Evolutionary conservation across 2,113 vertebrate genomes (phyloP), one percentile per base, ranked within the genome.

Genomic region (Bujurquina vittata): DNA sequence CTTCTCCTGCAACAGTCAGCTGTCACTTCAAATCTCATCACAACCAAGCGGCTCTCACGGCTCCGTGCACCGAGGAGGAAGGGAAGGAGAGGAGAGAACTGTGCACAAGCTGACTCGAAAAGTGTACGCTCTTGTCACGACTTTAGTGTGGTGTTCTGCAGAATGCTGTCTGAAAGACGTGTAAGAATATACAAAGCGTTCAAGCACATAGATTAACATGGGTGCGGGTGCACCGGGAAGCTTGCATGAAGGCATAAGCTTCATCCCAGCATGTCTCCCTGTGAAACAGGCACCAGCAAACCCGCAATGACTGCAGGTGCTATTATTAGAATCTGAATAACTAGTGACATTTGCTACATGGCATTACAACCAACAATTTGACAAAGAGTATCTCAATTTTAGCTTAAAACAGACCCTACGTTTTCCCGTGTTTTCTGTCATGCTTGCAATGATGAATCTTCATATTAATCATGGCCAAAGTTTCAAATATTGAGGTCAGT

Each of bases 11-110:
- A 87, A 92, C 81, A 85, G 81, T 79, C 83, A 83, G 75, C 88
- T 76, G 80, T 93, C 93, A 88, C 84, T 88, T 93, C 81, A 67
- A 52, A 92, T 93, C 86, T 83, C 57, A 63, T 92, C 86, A 75
- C 18, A 74, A 62, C 63, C 61, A 12, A 52, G 43, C 4, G 15
- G 15, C 79, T 78, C 82, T n/a, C 83, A 59, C 43, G 37, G 83
- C 84, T 79, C 81, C 26, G 84, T 90, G 84, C 57, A 77, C 69
- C 0, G 11, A 61, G 31, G 59, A 72, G 72, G 67, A 55, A 29
- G 63, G 35, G 73, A 23, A 57, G 56, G 79, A 54, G 79, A 46
- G n/a, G 72, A 75, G 52, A 14, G 52, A 52, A 74, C 37, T 57
- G 61, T 46, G 81, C 67, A 49, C 18, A 23, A 67, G 54, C 77